Percentiles rank a stretch among this genome's conserved stretches.
phyloP scores from a whole-genome alignment of 2,888 invertebrate species.

The Pterostichus madidus region DNA sequence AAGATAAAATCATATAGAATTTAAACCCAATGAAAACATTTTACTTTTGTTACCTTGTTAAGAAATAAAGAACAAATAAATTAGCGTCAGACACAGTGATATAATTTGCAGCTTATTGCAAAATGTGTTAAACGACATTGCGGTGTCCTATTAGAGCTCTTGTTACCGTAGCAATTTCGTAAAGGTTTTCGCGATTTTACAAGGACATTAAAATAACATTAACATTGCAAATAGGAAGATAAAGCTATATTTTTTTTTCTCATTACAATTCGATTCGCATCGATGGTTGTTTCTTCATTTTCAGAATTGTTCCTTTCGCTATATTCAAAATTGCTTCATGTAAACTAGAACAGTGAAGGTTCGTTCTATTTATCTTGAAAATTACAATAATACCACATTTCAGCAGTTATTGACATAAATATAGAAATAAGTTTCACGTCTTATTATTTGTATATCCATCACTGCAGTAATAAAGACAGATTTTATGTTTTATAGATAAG shows the following conservation, averaged over 20 bases:
- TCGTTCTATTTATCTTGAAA: neutral
- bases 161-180: neutral
- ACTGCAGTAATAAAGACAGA: too few species aligned
- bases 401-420: neutral
- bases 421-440: neutral
- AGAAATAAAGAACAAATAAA: neutral
- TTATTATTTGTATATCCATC: too few species aligned
- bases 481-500: too few species aligned
- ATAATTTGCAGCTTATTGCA: slow-evolving; percentile 3
- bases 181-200: slow-evolving; percentile 23
- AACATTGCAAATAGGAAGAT: slow-evolving; percentile 39
- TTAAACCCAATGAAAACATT: too few species aligned
- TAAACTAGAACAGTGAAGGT: slow-evolving; percentile 8
- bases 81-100: neutral
- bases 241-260: slow-evolving; percentile 31
- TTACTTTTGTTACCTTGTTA: neutral
- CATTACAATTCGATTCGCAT: slow-evolving; percentile 36
- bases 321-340: slow-evolving; percentile 23
- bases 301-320: slow-evolving; percentile 30
- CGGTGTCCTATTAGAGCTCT: neutral
- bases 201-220: slow-evolving; percentile 29
- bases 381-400: neutral
- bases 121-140: slow-evolving; percentile 5
- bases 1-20: too few species aligned
- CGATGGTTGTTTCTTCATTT: slow-evolving; percentile 34